phyloP scores from a whole-genome alignment of 1,140 invertebrate species.

The Drosophila triauraria region DNA sequence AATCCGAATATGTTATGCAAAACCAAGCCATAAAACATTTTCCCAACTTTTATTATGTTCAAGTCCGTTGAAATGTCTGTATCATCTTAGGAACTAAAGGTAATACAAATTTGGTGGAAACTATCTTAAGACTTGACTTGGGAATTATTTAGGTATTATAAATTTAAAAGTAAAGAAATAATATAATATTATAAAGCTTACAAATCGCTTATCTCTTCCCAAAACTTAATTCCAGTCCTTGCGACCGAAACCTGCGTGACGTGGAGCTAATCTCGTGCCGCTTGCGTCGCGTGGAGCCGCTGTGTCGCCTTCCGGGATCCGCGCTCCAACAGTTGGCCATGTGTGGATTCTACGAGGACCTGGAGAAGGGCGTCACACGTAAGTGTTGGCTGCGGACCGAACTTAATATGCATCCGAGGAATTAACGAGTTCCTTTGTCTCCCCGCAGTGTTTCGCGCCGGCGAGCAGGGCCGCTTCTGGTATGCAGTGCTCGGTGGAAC shows the following conservation, averaged over 20 bases:
- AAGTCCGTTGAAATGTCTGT: no score
- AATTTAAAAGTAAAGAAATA: background rate
- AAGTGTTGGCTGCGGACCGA: conserved; percentile 84
- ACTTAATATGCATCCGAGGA: conserved; percentile 41
- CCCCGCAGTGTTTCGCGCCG: conserved; percentile 90
- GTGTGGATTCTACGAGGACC: conserved; percentile 91
- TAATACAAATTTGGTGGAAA: no score
- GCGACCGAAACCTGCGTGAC: conserved; percentile 90
- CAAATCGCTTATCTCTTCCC: background rate
- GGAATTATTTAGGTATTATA: no score
- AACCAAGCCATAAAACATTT: no score
- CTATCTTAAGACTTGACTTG: background rate
- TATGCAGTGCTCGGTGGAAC: conserved; percentile 91
- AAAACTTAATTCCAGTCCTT: conserved; percentile 87
- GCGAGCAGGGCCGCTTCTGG: conserved; percentile 92
- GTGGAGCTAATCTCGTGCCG: conserved; percentile 88
- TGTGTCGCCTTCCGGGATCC: conserved; percentile 89
- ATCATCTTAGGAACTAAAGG: background rate
- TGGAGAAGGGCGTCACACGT: conserved; percentile 92
- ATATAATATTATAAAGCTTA: no score
- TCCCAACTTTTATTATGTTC: no score
- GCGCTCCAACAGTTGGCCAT: conserved; percentile 91
- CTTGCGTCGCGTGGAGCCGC: conserved; percentile 87
- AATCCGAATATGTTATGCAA: background rate
- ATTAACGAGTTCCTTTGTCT: conserved; percentile 44